Percentiles rank a stretch among this genome's conserved stretches.
phyloP scores from a whole-genome alignment of 2,888 invertebrate species.

The Lasiommata megera region DNA sequence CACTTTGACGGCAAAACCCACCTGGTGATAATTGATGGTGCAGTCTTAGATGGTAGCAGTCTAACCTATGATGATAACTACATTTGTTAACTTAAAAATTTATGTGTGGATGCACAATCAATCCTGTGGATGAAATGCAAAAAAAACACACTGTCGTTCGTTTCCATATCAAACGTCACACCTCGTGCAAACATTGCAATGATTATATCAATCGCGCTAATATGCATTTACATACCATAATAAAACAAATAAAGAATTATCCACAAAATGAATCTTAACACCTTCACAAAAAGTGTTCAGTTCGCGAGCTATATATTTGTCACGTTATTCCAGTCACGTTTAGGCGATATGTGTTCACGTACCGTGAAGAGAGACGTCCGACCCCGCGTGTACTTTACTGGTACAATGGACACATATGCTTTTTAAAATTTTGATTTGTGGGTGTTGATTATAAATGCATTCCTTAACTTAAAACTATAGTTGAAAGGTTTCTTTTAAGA shows the following conservation, averaged over 20 bases:
- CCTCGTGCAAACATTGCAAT: not conserved
- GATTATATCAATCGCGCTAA: not conserved
- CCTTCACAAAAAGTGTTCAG: not conserved
- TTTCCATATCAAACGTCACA: not conserved
- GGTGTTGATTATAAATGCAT: too few species aligned
- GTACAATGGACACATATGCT: not conserved
- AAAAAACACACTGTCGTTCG: too few species aligned
- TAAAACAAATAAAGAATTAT: not conserved
- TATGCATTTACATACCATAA: not conserved
- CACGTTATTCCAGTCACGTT: slow-evolving; percentile 14
- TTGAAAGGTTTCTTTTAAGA: too few species aligned
- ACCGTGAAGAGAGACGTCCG: slow-evolving; percentile 1
- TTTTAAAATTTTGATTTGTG: not conserved
- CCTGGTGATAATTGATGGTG: too few species aligned
- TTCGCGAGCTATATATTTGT: not conserved
- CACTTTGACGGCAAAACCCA: too few species aligned
- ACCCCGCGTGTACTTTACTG: slow-evolving; percentile 2
- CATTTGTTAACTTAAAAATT: too few species aligned
- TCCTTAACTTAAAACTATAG: too few species aligned
- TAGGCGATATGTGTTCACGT: slow-evolving; percentile 17
- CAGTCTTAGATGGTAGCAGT: too few species aligned
- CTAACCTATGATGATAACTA: too few species aligned
- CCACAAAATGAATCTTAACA: not conserved
- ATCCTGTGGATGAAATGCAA: too few species aligned
- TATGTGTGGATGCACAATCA: too few species aligned